Evolutionary conservation across 2,888 invertebrate genomes (phyloP).

Genomic region (Rotaria macrura): DNA sequence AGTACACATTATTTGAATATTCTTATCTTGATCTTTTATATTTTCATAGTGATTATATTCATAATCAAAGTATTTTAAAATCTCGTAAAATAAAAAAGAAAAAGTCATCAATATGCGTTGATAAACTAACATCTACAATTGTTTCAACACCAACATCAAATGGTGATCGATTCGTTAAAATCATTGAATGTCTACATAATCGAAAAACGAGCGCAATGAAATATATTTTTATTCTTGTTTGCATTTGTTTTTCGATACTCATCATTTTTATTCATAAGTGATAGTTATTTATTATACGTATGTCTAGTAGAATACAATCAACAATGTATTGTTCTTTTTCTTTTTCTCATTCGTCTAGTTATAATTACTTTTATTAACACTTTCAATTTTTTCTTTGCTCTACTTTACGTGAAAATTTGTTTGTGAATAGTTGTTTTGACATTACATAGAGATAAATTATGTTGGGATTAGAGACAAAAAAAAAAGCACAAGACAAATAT

Average conservation of each 20-base stretch:
- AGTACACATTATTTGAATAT: background rate
- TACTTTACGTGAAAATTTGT: no score
- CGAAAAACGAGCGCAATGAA: background rate
- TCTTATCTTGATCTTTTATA: background rate
- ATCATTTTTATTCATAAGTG: background rate
- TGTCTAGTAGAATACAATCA: background rate
- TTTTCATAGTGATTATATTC: background rate
- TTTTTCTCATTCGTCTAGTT: background rate
- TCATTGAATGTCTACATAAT: background rate
- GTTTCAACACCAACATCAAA: background rate
- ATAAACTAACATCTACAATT: background rate
- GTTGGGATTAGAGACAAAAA: no score
- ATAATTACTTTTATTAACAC: background rate
- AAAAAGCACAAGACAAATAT: no score
- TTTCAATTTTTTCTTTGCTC: background rate
- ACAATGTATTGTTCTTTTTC: background rate
- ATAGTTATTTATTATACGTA: background rate
- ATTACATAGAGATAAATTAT: no score
- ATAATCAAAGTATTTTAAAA: background rate
- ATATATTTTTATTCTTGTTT: background rate
- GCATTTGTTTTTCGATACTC: background rate
- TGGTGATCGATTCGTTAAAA: background rate
- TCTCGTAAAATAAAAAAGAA: background rate
- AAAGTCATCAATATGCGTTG: background rate
- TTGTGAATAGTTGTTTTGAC: no score